Evolutionary conservation across 1,140 invertebrate genomes (phyloP).

Genomic region (Bicyclus anynana): DNA sequence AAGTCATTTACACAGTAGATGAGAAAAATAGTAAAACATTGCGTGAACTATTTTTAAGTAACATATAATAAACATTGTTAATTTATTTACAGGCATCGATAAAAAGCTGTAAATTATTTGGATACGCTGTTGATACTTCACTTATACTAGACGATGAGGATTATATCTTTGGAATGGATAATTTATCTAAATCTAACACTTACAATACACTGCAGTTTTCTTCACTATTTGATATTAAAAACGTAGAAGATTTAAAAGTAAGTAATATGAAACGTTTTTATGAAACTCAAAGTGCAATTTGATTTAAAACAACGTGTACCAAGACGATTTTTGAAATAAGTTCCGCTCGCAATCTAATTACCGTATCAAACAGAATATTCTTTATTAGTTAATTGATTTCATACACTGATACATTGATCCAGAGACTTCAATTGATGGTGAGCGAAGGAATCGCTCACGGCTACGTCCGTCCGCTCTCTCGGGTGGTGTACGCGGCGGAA

Average conservation of each 20-base stretch:
- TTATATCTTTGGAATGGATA: slow-evolving; percentile 16
- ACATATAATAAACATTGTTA: neutral
- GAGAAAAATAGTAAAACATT: too few species aligned
- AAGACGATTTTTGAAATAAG: too few species aligned
- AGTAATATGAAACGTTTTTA: neutral
- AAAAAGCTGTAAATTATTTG: slow-evolving; percentile 2
- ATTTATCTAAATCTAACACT: neutral
- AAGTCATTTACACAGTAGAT: too few species aligned
- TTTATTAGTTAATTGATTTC: too few species aligned
- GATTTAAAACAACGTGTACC: too few species aligned
- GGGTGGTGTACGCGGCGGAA: slow-evolving; percentile 29
- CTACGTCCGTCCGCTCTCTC: slow-evolving; percentile 45
- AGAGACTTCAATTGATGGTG: slow-evolving; percentile 38
- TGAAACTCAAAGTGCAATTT: too few species aligned
- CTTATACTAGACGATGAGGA: slow-evolving; percentile 12
- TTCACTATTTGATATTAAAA: slow-evolving; percentile 9
- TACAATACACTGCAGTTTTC: slow-evolving; percentile 10
- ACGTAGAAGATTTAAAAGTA: slow-evolving; percentile 27
- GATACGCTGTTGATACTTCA: slow-evolving; percentile 5
- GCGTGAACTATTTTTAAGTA: neutral
- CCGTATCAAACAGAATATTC: too few species aligned
- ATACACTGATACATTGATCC: neutral
- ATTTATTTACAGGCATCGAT: slow-evolving; percentile 12
- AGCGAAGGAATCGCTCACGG: slow-evolving; percentile 45
- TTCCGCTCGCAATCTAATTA: too few species aligned